phyloP scores from a whole-genome alignment of 2,797 vertebrate genomes.

The Cynopterus sphinx region DNA sequence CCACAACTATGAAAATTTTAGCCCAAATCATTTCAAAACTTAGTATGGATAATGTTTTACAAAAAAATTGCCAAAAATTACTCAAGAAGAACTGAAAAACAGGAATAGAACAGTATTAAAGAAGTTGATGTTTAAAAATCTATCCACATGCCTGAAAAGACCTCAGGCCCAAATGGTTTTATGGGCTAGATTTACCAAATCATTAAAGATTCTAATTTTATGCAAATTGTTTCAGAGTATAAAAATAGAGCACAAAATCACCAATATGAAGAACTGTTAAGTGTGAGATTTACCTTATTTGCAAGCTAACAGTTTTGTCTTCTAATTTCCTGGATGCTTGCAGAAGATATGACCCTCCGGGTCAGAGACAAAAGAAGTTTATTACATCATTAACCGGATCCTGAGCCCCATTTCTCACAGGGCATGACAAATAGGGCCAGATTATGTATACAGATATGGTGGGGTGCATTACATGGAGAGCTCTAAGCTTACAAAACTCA shows the following conservation, averaged over 20 bases:
- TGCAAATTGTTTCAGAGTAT: background rate
- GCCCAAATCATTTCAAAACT: background rate
- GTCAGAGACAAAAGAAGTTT: background rate
- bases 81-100: background rate
- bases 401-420: background rate
- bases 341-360: background rate
- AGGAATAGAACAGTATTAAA: background rate
- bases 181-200: background rate
- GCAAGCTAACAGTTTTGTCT: background rate
- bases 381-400: background rate
- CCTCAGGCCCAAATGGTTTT: background rate
- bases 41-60: background rate
- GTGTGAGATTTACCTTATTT: background rate
- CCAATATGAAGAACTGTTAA: background rate
- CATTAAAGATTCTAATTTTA: constrained; percentile 6
- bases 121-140: background rate
- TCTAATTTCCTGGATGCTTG: background rate
- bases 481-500: background rate
- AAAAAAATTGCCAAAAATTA: background rate
- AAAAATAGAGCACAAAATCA: background rate
- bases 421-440: background rate
- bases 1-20: background rate
- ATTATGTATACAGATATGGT: background rate
- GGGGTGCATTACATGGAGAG: background rate
- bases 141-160: background rate